Evolutionary conservation across 1,140 invertebrate species (phyloP), one percentile per base, ranked within the genome.

Genomic region (Myzus persicae): DNA sequence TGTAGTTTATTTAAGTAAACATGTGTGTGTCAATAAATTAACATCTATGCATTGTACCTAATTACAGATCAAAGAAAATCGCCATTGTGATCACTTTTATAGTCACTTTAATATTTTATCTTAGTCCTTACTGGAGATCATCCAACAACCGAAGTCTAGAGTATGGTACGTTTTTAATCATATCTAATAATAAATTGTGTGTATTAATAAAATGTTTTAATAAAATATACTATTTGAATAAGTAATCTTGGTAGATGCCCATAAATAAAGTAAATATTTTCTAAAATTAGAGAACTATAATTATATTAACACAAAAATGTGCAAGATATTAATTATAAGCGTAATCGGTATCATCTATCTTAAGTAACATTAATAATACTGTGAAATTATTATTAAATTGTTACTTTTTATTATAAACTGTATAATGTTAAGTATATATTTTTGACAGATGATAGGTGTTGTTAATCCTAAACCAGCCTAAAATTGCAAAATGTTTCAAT

Each of bases 31-130:
- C 14, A 76, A 76, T 18, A 18, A 18, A n/a, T n/a, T 67, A 20
- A 76, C 31, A n/a, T n/a, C 14, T n/a, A 26, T 40, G 38, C 40
- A 11, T 84, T 40, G 2, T 84, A 36, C 46, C 46, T 48, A 46
- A 46, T 93, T 92, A 36, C 81, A 93, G 91, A 85, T 93, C 91
- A 0, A 93, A 93, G 36, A 93, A 93, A 48, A 93, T 93, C 18
- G 81, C 67, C 14, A 93, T 93, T 42, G 81, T 54, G 6, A 31
- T 93, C 31, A 46, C 81, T 14, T 31, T 84, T 51, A 22, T 93
- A 9, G 24, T 93, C 6, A 22, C 40, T 8, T 85, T 93, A 2
- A 40, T 93, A 40, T 40, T 84, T 38, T 93, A 93, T 85, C 26
- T 93, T 8, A 93, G 91, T 42, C 81, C 91, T 6, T 93, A 93